These are phyloP conservation scores for Psittacus erithacus DNA, from an alignment of 2,113 vertebrate species.

Conservation along the genomic window DNA sequence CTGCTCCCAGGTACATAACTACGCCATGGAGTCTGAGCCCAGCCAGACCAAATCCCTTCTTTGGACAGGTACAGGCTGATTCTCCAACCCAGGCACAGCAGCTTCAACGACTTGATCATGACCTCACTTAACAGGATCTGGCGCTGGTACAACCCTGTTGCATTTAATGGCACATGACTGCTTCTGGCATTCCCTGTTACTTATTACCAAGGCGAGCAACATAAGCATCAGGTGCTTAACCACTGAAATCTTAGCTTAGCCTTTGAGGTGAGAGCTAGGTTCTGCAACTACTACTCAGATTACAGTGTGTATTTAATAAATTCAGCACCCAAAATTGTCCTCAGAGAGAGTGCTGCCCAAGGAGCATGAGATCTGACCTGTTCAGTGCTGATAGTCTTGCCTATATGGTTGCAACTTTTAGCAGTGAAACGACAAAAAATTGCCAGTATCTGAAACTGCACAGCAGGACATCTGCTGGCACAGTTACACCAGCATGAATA, in stretches of 20 bases:
- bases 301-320: background rate
- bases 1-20: background rate
- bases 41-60: background rate
- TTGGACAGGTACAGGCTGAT: background rate
- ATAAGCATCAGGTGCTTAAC: background rate
- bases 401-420: background rate
- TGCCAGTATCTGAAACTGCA: background rate
- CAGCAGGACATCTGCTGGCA: background rate
- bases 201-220: slow-evolving; percentile 36
- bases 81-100: background rate
- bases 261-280: background rate
- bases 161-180: background rate
- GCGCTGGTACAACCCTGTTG: background rate
- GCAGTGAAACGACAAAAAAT: background rate
- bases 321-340: background rate
- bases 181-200: background rate
- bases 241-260: background rate
- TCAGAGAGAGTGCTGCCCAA: background rate
- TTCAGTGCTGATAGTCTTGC: background rate
- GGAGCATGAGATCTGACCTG: background rate
- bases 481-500: background rate
- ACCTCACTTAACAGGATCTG: background rate
- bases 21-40: background rate
- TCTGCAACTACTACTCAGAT: background rate
- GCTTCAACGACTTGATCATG: background rate